These are phyloP conservation scores for Drosophila tropicalis DNA, from an alignment of 1,140 invertebrate genomes.

Conservation along the genomic window DNA sequence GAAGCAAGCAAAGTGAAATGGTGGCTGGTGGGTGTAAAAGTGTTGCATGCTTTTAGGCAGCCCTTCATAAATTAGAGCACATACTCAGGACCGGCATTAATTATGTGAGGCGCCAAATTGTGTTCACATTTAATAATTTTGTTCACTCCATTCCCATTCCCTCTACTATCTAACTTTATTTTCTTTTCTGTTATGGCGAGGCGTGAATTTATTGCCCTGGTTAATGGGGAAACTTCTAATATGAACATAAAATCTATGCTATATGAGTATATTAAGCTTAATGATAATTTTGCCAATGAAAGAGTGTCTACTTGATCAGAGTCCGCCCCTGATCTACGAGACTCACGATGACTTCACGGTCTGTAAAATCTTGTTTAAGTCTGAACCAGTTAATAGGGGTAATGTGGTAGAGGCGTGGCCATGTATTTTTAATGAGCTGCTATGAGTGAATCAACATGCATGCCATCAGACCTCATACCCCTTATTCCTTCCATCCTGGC, in stretches of 20 bases:
- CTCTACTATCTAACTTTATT: neutral
- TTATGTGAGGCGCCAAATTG: neutral
- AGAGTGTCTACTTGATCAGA: too few relatives aligned
- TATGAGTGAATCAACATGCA: conserved; percentile 4
- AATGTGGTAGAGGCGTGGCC: neutral
- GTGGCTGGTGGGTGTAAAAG: conserved; percentile 54
- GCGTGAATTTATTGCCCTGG: too few relatives aligned
- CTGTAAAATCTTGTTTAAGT: conserved; percentile 8
- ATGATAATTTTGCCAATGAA: too few relatives aligned
- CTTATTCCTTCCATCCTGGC: neutral
- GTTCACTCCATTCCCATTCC: neutral
- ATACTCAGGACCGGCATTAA: conserved; percentile 1
- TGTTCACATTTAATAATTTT: neutral
- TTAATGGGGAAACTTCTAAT: too few relatives aligned
- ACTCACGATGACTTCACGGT: neutral
- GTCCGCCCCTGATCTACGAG: neutral
- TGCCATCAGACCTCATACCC: neutral
- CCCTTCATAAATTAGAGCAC: conserved; percentile 65
- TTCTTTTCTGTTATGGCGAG: neutral
- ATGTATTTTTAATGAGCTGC: conserved; percentile 10
- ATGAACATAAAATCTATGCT: too few relatives aligned
- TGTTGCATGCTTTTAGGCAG: conserved; percentile 75
- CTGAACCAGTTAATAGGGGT: conserved; percentile 6
- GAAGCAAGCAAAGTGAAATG: neutral
- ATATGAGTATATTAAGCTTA: too few relatives aligned